Conservation (phyloP, 2,113 vertebrate genomes). For the Ictalurus furcatus region DNA sequence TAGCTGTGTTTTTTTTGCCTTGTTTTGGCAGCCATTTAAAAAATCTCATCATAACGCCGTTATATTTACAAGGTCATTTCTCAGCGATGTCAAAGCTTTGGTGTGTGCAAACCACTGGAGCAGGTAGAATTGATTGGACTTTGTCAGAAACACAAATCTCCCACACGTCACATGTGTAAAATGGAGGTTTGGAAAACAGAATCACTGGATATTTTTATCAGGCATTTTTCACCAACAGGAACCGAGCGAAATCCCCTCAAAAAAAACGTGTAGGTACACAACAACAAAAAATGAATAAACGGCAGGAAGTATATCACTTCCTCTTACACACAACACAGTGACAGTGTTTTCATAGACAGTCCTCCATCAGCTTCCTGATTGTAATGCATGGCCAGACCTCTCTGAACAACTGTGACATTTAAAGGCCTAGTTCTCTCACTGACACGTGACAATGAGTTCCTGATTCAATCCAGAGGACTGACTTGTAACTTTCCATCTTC, state of each 20-base stretch:
- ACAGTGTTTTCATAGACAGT: conserved; percentile 33
- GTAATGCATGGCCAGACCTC: conserved; percentile 31
- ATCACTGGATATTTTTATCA: not conserved
- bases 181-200: not conserved
- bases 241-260: not conserved
- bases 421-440: not conserved
- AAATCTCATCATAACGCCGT: not conserved
- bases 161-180: not conserved
- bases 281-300: conserved; percentile 2
- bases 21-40: not conserved
- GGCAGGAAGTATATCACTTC: conserved; percentile 56
- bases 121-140: not conserved
- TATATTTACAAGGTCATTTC: not conserved
- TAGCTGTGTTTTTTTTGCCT: not conserved
- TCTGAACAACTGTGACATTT: conserved; percentile 47
- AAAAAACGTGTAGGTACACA: not conserved
- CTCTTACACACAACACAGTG: conserved; percentile 15
- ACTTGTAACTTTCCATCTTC: not conserved
- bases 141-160: not conserved
- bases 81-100: not conserved
- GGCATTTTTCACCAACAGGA: not conserved
- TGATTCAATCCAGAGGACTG: not conserved
- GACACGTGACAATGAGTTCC: not conserved
- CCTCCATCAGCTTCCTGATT: conserved; percentile 40
- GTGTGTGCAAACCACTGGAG: not conserved